A percentile compares a stretch with the other conserved stretches of the same genome.
Evolutionary conservation across 2,888 invertebrate genomes (phyloP).

Genomic region (Ormyrus nitidulus): DNA sequence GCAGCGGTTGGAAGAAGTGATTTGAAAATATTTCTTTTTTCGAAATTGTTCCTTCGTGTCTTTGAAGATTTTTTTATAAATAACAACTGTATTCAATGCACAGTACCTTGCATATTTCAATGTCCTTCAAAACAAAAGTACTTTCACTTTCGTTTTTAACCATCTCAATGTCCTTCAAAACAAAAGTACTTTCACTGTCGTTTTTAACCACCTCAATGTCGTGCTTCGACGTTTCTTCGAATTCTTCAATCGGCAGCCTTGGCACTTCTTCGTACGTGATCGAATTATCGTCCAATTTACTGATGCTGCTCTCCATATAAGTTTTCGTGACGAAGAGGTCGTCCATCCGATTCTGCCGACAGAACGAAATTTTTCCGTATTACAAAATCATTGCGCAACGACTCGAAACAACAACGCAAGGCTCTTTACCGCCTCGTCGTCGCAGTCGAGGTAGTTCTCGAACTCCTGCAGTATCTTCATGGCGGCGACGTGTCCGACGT

Average conservation of each 20-base stretch:
- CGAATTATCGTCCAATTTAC: conserved; percentile 48
- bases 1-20: no score
- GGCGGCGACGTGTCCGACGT: conserved; percentile 36
- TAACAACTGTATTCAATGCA: no score
- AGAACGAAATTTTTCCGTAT: not conserved
- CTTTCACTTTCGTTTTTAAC: conserved; percentile 20
- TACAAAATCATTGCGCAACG: not conserved
- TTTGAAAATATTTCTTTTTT: no score
- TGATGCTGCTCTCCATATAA: conserved; percentile 38
- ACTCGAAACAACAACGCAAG: no score
- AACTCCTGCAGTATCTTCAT: conserved; percentile 48
- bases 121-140: conserved; percentile 6
- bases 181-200: not conserved
- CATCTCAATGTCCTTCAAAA: conserved; percentile 26
- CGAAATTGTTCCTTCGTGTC: no score
- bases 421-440: conserved; percentile 20
- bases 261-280: conserved; percentile 41
- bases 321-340: not conserved
- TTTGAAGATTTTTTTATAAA: no score
- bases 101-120: not conserved
- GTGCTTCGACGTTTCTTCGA: not conserved
- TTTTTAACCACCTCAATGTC: conserved; percentile 34
- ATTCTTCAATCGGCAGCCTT: not conserved
- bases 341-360: conserved; percentile 21
- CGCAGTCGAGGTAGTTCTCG: conserved; percentile 1